These are phyloP conservation scores for Papilio machaon DNA, from an alignment of 1,140 invertebrate genomes.

Conservation along the genomic window DNA sequence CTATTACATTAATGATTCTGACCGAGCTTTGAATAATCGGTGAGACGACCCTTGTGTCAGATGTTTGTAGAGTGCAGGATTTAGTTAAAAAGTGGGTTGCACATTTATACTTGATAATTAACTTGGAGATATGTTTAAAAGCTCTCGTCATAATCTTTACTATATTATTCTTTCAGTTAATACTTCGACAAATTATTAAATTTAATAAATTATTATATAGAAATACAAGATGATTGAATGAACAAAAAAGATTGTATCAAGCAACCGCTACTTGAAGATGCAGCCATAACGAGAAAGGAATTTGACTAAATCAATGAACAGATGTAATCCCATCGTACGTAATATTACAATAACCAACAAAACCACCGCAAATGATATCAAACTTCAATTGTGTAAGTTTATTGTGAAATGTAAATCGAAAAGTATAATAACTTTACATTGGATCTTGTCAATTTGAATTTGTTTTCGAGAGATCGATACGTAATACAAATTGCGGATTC, in stretches of 20 bases:
- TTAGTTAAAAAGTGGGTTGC: neutral
- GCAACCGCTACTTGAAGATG: neutral
- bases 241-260: neutral
- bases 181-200: too few species aligned
- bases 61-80: neutral
- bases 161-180: too few species aligned
- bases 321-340: neutral
- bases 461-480: constrained; percentile 31
- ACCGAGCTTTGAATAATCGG: neutral
- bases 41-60: neutral
- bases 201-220: too few species aligned
- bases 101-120: neutral
- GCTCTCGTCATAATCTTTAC: neutral
- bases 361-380: constrained; percentile 10
- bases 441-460: constrained; percentile 22
- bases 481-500: constrained; percentile 41
- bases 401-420: constrained; percentile 30
- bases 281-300: neutral
- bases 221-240: neutral
- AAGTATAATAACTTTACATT: constrained; percentile 1
- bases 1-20: constrained; percentile 3
- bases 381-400: constrained; percentile 7
- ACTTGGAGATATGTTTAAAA: neutral
- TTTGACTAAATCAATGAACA: constrained; percentile 9
- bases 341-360: constrained; percentile 21